Base-by-base conservation (phyloP, 2,888 invertebrate species). In the Alentia gelatinosa region DNA sequence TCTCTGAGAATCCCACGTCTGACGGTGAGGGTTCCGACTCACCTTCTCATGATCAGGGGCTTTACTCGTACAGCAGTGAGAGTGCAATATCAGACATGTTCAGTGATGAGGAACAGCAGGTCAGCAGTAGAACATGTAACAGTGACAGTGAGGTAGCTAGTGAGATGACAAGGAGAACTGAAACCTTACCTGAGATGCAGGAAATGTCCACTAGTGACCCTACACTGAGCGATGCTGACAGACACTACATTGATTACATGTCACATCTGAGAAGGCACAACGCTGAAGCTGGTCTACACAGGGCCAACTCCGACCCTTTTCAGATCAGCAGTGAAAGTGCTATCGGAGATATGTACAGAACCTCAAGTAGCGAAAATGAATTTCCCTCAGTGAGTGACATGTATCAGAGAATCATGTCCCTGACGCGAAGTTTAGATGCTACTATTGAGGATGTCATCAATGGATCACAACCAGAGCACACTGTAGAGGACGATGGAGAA, bases 301-400 rank as follows among this genome's bases (percentile, higher is more conserved):
- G 30, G 42, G 12, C 47, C 35, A 19, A 15, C 12, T 79, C 79
- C 35, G 79, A 39, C 39, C 79, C 79, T 9, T n/a, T 42, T 4
- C 47, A 19, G 26, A 26, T 47, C 9, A 47, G 42, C 30, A 42
- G 42, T 26, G 86, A 86, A 26, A 30, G 30, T 47, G 86, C 50
- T 47, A 86, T 86, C 1, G 47, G 47, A 33, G 35, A 86, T 33
- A 86, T 86, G 4, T 86, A 86, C 47, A 5, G 26, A 19, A 35
- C 50, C 26, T 42, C 86, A 47, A 47, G 47, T 19, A 86, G 86
- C 19, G 47, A 86, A 5, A 30, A 9, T 86, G 86, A 86, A 7
- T 86, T 86, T 12, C 26, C 42, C 26, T 86, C 86, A 5, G 86
- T 86, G 9, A 86, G 86, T 86, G 86, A 86, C 30, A 33, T 86